phyloP scores from a whole-genome alignment of 2,888 invertebrate species.

The Ypsolopha scabrella region DNA sequence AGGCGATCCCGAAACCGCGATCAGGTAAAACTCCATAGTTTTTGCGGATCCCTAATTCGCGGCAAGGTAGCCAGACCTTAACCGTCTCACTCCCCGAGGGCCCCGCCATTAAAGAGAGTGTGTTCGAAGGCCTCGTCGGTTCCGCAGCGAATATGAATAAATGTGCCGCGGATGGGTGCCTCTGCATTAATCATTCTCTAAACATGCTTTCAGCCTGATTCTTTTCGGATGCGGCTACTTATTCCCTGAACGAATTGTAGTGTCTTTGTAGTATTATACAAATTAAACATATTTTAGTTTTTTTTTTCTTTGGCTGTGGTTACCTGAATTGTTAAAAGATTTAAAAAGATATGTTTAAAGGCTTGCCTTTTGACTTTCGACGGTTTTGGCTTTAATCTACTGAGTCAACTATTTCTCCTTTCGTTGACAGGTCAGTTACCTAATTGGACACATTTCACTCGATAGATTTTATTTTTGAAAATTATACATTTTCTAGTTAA shows the following conservation, averaged over 20 bases:
- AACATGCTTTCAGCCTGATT: constrained; percentile 8
- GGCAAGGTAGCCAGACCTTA: neutral
- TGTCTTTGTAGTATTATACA: neutral
- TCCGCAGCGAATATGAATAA: constrained; percentile 27
- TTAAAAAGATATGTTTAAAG: neutral
- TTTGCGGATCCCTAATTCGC: neutral
- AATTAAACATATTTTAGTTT: neutral
- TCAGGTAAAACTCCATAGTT: too few species aligned
- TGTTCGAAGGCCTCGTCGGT: constrained; percentile 21
- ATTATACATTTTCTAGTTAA: too few species aligned
- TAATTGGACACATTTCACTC: too few species aligned
- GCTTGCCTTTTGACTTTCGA: too few species aligned
- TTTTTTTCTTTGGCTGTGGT: neutral
- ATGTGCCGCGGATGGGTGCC: constrained; percentile 22
- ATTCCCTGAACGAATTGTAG: neutral
- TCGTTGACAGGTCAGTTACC: too few species aligned
- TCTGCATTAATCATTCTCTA: constrained; percentile 26
- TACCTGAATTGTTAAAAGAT: neutral
- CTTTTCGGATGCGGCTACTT: constrained; percentile 2
- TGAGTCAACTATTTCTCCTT: too few species aligned
- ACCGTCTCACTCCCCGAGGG: constrained; percentile 16
- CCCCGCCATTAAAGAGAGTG: constrained; percentile 32
- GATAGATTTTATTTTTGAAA: too few species aligned
- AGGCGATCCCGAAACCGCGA: too few species aligned
- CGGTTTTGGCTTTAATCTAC: too few species aligned